A percentile compares a stretch with the other conserved stretches of the same genome.
Conservation (phyloP, 2,888 invertebrate genomes). For the Oithona nana region DNA sequence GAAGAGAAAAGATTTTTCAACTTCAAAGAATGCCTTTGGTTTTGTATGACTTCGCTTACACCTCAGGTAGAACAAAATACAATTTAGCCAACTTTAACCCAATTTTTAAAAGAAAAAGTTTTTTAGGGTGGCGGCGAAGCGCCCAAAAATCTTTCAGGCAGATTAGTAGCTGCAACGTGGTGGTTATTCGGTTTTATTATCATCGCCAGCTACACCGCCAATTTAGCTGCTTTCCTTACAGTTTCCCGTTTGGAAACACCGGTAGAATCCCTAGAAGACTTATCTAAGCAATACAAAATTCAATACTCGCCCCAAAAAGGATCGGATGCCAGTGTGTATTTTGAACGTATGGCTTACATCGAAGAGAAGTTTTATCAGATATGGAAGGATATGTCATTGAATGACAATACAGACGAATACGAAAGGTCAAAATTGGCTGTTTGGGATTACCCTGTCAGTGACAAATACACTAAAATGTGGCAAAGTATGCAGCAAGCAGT, state of each 20-base stretch:
- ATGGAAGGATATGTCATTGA: conserved; percentile 94
- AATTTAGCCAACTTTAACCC: not conserved
- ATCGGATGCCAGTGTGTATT: conserved; percentile 78
- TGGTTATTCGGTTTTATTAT: conserved; percentile 98
- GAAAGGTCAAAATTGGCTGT: conserved; percentile 86
- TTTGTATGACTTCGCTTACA: conserved; percentile 93
- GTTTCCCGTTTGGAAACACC: conserved; percentile 52
- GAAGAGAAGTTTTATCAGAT: conserved; percentile 87
- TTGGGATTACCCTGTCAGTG: conserved; percentile 97
- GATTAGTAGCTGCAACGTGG: conserved; percentile 91
- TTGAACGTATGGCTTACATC: conserved; percentile 84
- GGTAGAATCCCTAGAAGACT: conserved; percentile 76
- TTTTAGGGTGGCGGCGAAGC: conserved; percentile 43
- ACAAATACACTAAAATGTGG: conserved; percentile 98
- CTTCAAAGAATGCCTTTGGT: conserved; percentile 91
- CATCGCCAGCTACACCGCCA: conserved; percentile 95
- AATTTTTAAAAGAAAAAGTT: not conserved
- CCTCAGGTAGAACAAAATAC: conserved; percentile 39
- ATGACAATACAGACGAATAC: conserved; percentile 70
- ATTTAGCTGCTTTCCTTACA: conserved; percentile 88
- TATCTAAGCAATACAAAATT: conserved; percentile 87
- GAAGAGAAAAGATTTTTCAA: conserved; percentile 86
- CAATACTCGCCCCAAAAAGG: conserved; percentile 79
- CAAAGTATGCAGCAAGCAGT: conserved; percentile 75
- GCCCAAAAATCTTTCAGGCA: conserved; percentile 82